Base-by-base conservation (phyloP, 64 coral and sea anemone genomes). In the Anthopleura sola region DNA sequence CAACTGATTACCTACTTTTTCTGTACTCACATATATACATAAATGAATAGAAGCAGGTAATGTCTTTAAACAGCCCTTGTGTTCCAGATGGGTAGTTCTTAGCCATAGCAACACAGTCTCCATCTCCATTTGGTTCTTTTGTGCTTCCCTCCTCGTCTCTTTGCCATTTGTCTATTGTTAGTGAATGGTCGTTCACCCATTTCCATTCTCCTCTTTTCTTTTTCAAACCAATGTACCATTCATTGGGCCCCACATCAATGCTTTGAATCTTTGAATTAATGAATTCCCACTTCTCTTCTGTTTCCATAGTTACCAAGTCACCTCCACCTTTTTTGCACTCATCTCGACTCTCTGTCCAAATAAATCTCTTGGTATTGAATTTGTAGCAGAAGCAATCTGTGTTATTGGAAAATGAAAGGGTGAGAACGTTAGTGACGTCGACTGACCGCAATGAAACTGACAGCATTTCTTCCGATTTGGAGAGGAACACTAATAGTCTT, bases 151-250 rank as follows among this genome's bases (percentile, higher is more conserved):
- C 6, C 39, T 6, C 2, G 6, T 18, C 19, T 8, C 14, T 3
- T 56, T 89, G 87, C 87, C 87, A 89, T 51, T 89, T 89, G 2
- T 55, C 1, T 51, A 83, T 83, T 10, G 38, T 51, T 16, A 89
- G 40, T 11, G 31, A 23, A 6, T 24, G 47, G 19, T 79, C 48
- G 37, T 46, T 89, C 0, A 83, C 58, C 87, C 87, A 89, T 50
- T 89, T 34, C 87, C 87, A 89, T 23, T 37, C 21, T 76, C 15
- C 74, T 36, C 21, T 44, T 7, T 83, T n/a, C 32, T 89, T 90
- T 51, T 60, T 81, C 74, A 90, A 64, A 32, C 89, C 89, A 78
- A 90, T 90, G 51, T 76, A 36, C 88, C 81, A 90, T 49, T 90
- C 88, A 46, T 83, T n/a, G 5, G 17, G 14, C 0, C 2, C 3